phyloP scores from a whole-genome alignment of 2,113 vertebrate genomes.

The Chaetodon trifascialis region DNA sequence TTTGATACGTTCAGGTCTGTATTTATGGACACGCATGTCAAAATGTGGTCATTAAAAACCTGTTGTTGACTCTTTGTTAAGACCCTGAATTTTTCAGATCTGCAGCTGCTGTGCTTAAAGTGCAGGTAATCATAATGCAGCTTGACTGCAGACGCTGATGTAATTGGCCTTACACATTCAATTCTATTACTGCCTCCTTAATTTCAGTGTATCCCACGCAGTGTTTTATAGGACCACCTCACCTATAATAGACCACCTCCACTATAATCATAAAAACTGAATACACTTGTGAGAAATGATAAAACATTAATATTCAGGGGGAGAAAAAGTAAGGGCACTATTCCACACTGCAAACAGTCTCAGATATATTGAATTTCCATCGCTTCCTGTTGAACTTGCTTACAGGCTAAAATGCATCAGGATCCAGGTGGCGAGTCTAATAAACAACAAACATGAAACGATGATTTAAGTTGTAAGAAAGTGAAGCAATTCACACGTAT shows the following conservation, averaged over 20 bases:
- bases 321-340: not conserved
- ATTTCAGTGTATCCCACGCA: not conserved
- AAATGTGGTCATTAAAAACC: not conserved
- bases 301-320: not conserved
- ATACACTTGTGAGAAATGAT: not conserved
- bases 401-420: too few relatives aligned
- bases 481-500: too few relatives aligned
- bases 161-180: not conserved
- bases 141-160: not conserved
- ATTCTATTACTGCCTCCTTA: not conserved
- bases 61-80: not conserved
- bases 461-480: too few relatives aligned
- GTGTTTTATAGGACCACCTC: not conserved
- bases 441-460: not conserved
- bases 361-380: too few relatives aligned
- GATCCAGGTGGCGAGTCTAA: not conserved
- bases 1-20: not conserved
- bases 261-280: not conserved
- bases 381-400: too few relatives aligned
- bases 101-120: not conserved
- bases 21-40: not conserved
- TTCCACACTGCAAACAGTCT: not conserved
- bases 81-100: not conserved
- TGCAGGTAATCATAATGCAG: not conserved
- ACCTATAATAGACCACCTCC: not conserved